These are phyloP conservation scores for Eupithecia exiguata DNA, from an alignment of 2,888 invertebrate species.

Conservation along the genomic window DNA sequence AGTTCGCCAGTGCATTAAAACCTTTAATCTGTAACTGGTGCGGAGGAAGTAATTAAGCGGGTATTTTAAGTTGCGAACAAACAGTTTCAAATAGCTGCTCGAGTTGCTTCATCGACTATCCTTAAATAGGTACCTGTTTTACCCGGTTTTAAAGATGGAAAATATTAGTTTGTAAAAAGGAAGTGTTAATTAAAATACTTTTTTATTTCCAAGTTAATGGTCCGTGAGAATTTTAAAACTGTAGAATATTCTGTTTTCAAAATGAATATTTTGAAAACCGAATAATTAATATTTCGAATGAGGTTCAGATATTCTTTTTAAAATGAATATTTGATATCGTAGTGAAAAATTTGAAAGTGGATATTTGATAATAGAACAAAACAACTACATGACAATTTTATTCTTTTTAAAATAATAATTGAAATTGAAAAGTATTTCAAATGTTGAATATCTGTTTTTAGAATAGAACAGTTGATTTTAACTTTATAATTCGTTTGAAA, in stretches of 20 bases:
- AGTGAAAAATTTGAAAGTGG: too few species aligned
- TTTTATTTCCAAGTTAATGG: neutral
- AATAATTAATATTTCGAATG: neutral
- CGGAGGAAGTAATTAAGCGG: conserved; percentile 13
- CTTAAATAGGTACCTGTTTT: neutral
- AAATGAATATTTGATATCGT: too few species aligned
- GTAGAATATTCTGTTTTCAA: too few species aligned
- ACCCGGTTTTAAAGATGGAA: neutral
- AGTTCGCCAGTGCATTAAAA: neutral
- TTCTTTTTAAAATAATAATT: too few species aligned
- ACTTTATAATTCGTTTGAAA: neutral
- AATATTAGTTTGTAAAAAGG: neutral
- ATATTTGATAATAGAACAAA: too few species aligned
- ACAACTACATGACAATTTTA: too few species aligned
- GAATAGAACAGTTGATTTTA: neutral
- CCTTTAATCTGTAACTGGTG: conserved; percentile 12
- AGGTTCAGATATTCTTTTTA: neutral
- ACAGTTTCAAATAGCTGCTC: conserved; percentile 8
- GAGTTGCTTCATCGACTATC: conserved; percentile 3
- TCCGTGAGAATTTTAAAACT: neutral
- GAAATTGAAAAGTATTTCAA: neutral
- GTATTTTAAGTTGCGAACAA: conserved; percentile 19
- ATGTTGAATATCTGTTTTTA: neutral
- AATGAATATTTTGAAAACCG: neutral
- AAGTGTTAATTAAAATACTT: neutral